A percentile compares a stretch with the other conserved stretches of the same genome.
Conservation (phyloP, 1,140 invertebrate genomes). For the Schmidtea mediterranea region DNA sequence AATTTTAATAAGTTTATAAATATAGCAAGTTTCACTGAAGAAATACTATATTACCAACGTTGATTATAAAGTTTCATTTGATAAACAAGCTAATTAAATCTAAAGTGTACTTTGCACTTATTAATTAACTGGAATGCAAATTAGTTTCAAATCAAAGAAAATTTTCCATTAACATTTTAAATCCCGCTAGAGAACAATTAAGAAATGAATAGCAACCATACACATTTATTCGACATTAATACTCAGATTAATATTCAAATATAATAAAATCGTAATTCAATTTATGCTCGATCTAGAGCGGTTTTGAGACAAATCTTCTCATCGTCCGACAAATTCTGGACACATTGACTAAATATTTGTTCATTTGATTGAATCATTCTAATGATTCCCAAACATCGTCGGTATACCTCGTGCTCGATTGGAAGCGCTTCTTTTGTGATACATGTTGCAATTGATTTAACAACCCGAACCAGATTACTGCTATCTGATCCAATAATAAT, state of each 20-base stretch:
- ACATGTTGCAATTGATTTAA: slow-evolving; percentile 62
- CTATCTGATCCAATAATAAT: slow-evolving; percentile 53
- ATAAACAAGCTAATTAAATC: too few species aligned
- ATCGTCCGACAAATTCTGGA: slow-evolving; percentile 37
- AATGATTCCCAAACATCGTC: too few species aligned
- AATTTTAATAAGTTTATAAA: too few species aligned
- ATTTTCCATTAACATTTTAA: too few species aligned
- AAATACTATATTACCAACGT: too few species aligned
- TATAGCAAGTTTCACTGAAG: too few species aligned
- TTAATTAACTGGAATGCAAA: too few species aligned
- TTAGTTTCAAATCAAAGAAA: too few species aligned
- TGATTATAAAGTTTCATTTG: too few species aligned
- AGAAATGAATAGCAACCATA: too few species aligned
- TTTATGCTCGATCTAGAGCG: not conserved
- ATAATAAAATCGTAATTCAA: not conserved
- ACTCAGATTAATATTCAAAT: not conserved
- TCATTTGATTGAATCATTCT: not conserved
- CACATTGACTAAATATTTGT: slow-evolving; percentile 39
- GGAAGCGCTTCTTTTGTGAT: slow-evolving; percentile 51
- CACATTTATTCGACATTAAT: too few species aligned
- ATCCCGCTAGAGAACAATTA: not conserved
- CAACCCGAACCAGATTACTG: slow-evolving; percentile 55
- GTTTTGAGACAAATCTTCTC: not conserved
- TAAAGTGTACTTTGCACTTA: too few species aligned
- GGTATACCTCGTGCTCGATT: slow-evolving; percentile 24